These are phyloP conservation scores for Spheniscus mendiculus DNA, from an alignment of 2,113 vertebrate species.

Conservation along the genomic window DNA sequence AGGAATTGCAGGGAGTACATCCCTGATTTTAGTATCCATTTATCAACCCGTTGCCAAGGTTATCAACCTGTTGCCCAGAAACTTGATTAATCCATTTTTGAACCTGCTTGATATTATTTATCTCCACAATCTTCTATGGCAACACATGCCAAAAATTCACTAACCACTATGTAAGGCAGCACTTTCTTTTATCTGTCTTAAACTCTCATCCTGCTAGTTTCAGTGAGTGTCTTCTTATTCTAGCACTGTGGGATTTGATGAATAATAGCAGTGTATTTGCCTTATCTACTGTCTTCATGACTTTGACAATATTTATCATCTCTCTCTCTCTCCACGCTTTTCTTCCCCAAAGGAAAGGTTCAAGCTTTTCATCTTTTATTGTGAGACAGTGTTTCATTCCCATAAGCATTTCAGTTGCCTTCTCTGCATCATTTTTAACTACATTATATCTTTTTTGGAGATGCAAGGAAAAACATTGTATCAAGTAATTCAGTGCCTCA, in stretches of 20 bases:
- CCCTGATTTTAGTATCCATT: background rate
- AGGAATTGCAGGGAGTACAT: background rate
- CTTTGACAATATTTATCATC: background rate
- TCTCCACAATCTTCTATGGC: background rate
- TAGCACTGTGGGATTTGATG: background rate
- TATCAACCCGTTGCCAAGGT: background rate
- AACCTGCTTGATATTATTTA: background rate
- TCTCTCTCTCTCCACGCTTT: background rate
- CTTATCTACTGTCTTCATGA: background rate
- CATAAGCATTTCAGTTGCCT: background rate
- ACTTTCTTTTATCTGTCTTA: background rate
- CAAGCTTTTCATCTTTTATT: background rate
- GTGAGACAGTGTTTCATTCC: background rate
- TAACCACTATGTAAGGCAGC: background rate
- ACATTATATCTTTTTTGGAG: background rate
- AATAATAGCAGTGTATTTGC: background rate
- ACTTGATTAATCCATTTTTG: background rate
- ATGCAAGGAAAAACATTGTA: background rate
- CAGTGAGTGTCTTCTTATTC: background rate
- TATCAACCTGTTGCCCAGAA: background rate
- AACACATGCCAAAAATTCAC: background rate
- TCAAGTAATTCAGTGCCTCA: background rate
- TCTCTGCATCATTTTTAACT: background rate
- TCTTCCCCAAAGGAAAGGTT: background rate
- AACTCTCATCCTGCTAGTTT: background rate